Percentiles rank a stretch among this genome's conserved stretches.
phyloP scores from a whole-genome alignment of 2,113 vertebrate genomes.

The Gnathochromis pfefferi region DNA sequence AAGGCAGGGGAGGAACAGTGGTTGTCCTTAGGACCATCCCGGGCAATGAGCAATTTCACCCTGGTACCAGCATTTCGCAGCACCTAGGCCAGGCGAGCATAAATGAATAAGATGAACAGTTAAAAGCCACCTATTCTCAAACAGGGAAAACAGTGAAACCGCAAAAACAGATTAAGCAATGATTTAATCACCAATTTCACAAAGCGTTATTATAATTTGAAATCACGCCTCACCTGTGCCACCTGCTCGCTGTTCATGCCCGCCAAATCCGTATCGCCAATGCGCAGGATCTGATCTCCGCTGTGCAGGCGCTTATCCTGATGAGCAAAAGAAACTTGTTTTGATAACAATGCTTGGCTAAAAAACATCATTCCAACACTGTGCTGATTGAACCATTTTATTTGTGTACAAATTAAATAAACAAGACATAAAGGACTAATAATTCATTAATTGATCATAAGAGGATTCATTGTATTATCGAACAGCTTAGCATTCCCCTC shows the following conservation, averaged over 20 bases:
- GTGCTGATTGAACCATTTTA: neutral
- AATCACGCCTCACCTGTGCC: conserved; percentile 73
- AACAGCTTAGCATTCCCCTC: neutral
- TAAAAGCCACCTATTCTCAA: neutral
- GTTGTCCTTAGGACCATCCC: conserved; percentile 74
- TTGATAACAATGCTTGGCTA: neutral
- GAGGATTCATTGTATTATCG: neutral
- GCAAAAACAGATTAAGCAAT: neutral
- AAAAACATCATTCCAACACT: neutral
- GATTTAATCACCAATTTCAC: neutral
- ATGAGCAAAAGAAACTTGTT: neutral
- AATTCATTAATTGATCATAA: neutral
- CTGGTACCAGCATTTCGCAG: conserved; percentile 84
- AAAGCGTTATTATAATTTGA: neutral
- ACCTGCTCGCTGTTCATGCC: conserved; percentile 93
- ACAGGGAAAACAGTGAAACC: neutral
- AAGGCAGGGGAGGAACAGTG: conserved; percentile 49
- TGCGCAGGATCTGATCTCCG: conserved; percentile 89
- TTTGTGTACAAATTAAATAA: neutral
- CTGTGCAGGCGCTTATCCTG: conserved; percentile 86
- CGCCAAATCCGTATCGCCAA: conserved; percentile 83
- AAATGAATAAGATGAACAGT: neutral
- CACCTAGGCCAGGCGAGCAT: conserved; percentile 64
- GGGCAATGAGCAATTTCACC: conserved; percentile 86
- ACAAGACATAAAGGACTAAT: neutral